Percentiles rank a stretch among this genome's conserved stretches.
These are phyloP conservation scores for Philonicus albiceps DNA, from an alignment of 2,888 invertebrate species.

Conservation along the genomic window DNA sequence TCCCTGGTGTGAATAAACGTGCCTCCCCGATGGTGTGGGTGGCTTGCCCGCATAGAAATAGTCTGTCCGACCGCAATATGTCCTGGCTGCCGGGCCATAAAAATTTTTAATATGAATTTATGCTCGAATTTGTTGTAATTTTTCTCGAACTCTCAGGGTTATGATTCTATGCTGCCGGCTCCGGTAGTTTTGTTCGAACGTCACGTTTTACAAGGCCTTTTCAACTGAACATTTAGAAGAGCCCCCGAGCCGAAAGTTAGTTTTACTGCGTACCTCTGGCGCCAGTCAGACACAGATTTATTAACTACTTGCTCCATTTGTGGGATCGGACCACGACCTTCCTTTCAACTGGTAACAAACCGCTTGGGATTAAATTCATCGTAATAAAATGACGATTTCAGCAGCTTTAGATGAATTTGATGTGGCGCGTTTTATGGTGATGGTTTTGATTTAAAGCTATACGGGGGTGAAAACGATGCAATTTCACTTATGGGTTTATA, in stretches of 20 bases:
- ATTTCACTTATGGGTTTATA: not conserved
- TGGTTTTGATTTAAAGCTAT: constrained; percentile 3
- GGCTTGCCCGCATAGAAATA: not conserved
- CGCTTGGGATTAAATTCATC: constrained; percentile 11
- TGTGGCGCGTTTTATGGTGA: not conserved
- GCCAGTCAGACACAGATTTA: constrained; percentile 42
- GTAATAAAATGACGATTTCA: constrained; percentile 27
- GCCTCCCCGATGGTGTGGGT: not conserved
- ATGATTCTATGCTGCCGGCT: not conserved
- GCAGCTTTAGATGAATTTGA: constrained; percentile 23
- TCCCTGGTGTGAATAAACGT: constrained; percentile 18
- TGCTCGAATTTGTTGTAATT: constrained; percentile 37
- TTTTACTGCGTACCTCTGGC: constrained; percentile 36
- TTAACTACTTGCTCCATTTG: constrained; percentile 35
- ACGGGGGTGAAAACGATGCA: not conserved
- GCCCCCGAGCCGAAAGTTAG: not conserved
- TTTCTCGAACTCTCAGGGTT: constrained; percentile 15
- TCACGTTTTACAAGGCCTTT: constrained; percentile 32
- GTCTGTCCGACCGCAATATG: constrained; percentile 32
- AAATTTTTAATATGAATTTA: constrained; percentile 41
- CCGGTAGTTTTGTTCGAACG: constrained; percentile 11
- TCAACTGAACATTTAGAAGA: constrained; percentile 29
- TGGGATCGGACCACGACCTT: constrained; percentile 12
- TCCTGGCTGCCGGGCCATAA: not conserved
- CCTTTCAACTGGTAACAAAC: not conserved